Evolutionary conservation across 2,888 invertebrate species (phyloP).

Genomic region (Morpho deidamia): DNA sequence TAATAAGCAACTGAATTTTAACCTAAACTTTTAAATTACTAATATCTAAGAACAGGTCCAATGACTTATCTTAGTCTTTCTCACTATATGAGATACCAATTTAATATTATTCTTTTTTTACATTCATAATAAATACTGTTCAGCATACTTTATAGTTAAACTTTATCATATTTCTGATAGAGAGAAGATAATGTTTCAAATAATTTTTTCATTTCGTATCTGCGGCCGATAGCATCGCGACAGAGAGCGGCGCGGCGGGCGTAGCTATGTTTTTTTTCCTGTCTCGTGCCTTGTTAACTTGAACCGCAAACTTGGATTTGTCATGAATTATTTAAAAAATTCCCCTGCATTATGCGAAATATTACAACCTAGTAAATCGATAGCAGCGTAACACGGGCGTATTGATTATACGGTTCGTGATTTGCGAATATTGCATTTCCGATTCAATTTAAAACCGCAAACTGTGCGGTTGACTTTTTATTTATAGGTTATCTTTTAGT

Average conservation of each 20-base stretch:
- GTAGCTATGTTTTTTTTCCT: constrained; percentile 45
- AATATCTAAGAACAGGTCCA: too few relatives aligned
- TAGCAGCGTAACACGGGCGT: constrained; percentile 11
- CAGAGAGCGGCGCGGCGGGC: constrained; percentile 34
- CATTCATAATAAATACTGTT: too few relatives aligned
- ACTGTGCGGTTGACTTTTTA: not conserved
- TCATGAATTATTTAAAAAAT: constrained; percentile 68
- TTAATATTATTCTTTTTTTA: too few relatives aligned
- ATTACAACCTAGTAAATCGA: constrained; percentile 34
- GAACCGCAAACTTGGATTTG: constrained; percentile 53
- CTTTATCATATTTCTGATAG: too few relatives aligned
- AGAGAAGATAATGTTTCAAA: not conserved
- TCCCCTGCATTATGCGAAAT: constrained; percentile 46
- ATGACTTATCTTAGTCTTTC: too few relatives aligned
- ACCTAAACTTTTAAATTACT: too few relatives aligned
- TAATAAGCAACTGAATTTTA: too few relatives aligned
- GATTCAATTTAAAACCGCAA: constrained; percentile 2
- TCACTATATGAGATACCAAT: too few relatives aligned
- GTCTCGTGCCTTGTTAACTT: constrained; percentile 39
- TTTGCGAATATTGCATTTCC: constrained; percentile 1
- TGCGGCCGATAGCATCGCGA: constrained; percentile 29
- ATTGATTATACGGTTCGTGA: constrained; percentile 9
- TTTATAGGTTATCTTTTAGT: not conserved
- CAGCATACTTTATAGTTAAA: too few relatives aligned
- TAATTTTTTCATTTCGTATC: not conserved